Percentiles rank a stretch among this genome's conserved stretches.
phyloP scores from a whole-genome alignment of 2,113 vertebrate species.

The Ginglymostoma cirratum region DNA sequence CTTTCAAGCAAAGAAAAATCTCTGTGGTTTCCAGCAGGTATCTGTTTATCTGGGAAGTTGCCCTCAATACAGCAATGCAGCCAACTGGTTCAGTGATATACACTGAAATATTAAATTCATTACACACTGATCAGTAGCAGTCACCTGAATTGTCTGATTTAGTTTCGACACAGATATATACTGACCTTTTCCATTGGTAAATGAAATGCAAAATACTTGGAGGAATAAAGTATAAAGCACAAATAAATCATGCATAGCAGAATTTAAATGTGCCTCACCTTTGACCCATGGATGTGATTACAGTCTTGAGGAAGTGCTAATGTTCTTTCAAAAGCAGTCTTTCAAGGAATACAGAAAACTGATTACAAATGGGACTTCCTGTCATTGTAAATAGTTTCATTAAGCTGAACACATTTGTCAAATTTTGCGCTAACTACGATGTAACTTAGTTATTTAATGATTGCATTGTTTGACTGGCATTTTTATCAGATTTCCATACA shows the following conservation, averaged over 20 bases:
- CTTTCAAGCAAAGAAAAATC: not conserved
- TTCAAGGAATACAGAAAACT: not conserved
- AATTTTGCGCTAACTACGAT: not conserved
- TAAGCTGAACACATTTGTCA: not conserved
- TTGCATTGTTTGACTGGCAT: not conserved
- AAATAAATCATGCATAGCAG: not conserved
- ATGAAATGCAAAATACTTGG: not conserved
- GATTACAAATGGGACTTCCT: not conserved
- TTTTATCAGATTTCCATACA: not conserved
- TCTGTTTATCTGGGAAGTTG: not conserved
- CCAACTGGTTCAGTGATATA: not conserved
- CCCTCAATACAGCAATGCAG: no score
- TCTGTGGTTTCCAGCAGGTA: not conserved
- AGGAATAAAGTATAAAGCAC: not conserved
- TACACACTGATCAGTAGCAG: not conserved
- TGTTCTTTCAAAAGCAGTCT: not conserved
- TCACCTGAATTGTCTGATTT: not conserved
- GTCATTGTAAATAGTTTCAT: not conserved
- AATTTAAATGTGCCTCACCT: slow-evolving; percentile 1
- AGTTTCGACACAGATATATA: not conserved
- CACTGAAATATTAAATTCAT: not conserved
- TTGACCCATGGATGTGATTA: slow-evolving; percentile 5
- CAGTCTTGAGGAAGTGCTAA: not conserved
- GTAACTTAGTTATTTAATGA: not conserved
- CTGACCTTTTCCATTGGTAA: slow-evolving; percentile 4